Evolutionary conservation across 2,113 vertebrate genomes (phyloP).

Genomic region (Crotalus tigris): DNA sequence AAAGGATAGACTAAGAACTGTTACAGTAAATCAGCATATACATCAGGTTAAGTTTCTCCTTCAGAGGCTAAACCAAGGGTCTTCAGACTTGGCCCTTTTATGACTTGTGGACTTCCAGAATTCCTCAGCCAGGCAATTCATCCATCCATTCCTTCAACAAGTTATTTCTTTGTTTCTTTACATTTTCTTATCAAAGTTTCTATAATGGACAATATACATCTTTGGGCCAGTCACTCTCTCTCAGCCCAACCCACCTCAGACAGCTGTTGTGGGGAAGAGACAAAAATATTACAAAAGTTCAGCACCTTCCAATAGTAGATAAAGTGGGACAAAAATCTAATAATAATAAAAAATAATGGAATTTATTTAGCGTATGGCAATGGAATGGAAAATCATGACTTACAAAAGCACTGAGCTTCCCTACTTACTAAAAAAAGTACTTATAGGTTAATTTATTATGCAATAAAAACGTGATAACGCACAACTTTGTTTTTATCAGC

Average conservation of each 20-base stretch:
- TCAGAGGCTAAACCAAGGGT: background rate
- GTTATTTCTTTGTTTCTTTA: background rate
- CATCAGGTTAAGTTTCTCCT: background rate
- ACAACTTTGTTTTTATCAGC: background rate
- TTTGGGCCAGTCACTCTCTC: background rate
- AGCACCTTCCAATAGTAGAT: background rate
- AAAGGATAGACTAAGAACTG: background rate
- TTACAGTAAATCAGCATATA: too few relatives aligned
- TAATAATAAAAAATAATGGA: background rate
- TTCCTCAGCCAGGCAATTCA: background rate
- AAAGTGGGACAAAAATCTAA: background rate
- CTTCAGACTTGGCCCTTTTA: too few relatives aligned
- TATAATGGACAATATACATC: background rate
- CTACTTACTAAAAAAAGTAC: background rate
- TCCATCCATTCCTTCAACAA: background rate
- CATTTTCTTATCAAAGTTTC: background rate
- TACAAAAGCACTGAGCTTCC: background rate
- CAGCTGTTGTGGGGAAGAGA: background rate
- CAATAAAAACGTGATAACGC: background rate
- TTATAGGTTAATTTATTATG: background rate
- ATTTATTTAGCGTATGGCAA: too few relatives aligned
- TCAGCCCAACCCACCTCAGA: background rate
- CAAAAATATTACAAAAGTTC: background rate
- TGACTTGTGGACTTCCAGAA: too few relatives aligned
- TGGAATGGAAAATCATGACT: background rate